Base-by-base conservation (phyloP, 2,797 vertebrate species). In the Girardinus metallicus region DNA sequence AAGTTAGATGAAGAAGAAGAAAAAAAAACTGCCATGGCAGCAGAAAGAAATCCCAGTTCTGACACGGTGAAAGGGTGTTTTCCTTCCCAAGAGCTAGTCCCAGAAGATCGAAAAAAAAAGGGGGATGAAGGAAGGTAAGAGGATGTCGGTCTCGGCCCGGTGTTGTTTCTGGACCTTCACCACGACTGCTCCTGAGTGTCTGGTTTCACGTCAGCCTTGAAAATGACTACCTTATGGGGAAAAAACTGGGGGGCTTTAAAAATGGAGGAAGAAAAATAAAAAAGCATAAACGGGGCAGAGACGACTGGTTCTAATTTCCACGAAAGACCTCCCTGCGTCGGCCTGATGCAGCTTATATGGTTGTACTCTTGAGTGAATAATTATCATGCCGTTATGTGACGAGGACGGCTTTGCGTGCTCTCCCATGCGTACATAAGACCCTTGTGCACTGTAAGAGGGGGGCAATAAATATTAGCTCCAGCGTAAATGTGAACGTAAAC, bases 91-190 rank as follows among this genome's bases (percentile, higher is more conserved):
- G 85, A 91, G 85, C 80, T 9, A 85, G 87, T 89, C 68, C 1
- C 73, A 73, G 70, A 73, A 75, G 79, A 86, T 36, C 80, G 86
- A 83, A 77, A 83, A 43, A 44, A 44, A 51, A 16, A n/a, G 78
- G 82, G 83, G 86, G 74, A 64, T 53, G 76, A 83, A 88, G 91
- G 90, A 92, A 91, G 93, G 90, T 90, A 80, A 92, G 85, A 89
- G 92, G 89, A 91, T 81, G 94, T 88, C 73, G 87, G 85, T 83
- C 85, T 75, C 53, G n/a, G 85, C 64, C 81, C 70, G 4, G 5
- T 94, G 91, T 95, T 95, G 91, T 94, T 95, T 87, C 94, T 95
- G 93, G 94, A 95, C 77, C 83, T 83, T 85, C 21, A 95, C 93
- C 87, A 88, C 43, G 44, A 91, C 66, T 77, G 77, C 82, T 91